Evolutionary conservation across 2,797 vertebrate species (phyloP).

Genomic region (Poecilia velifera): DNA sequence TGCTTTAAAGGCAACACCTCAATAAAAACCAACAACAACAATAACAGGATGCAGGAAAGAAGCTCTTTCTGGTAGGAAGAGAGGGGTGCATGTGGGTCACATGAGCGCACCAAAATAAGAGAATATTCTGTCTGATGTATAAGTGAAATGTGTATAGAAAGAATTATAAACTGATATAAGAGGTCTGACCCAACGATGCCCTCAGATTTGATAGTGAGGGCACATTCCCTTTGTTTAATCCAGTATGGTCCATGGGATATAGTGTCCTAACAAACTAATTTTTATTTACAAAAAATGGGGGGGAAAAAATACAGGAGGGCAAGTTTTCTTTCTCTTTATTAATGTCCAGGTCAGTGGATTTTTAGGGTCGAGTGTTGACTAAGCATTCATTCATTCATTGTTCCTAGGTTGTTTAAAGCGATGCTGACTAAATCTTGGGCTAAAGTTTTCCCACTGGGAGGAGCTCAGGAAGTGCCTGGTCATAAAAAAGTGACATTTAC

Average conservation of each 20-base stretch:
- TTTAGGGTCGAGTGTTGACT: constrained; percentile 22
- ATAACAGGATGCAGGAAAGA: constrained; percentile 59
- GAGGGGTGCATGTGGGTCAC: constrained; percentile 15
- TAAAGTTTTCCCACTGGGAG: neutral
- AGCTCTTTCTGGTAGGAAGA: constrained; percentile 32
- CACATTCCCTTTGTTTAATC: constrained; percentile 55
- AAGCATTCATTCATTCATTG: constrained; percentile 20
- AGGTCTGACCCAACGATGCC: constrained; percentile 32
- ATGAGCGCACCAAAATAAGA: neutral
- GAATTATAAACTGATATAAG: constrained; percentile 6
- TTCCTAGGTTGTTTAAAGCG: constrained; percentile 9
- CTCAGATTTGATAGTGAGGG: constrained; percentile 33
- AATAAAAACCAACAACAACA: constrained; percentile 15
- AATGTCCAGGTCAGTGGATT: constrained; percentile 18
- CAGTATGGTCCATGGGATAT: constrained; percentile 13
- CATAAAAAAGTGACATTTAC: neutral
- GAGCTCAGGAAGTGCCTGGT: neutral
- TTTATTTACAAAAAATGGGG: constrained; percentile 65
- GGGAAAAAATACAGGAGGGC: constrained; percentile 13
- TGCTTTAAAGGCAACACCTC: constrained; percentile 70
- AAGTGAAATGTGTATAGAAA: neutral
- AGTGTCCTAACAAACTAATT: constrained; percentile 10
- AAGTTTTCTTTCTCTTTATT: constrained; percentile 1
- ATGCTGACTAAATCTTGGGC: constrained; percentile 6
- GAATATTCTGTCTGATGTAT: constrained; percentile 6